phyloP scores from a whole-genome alignment of 2,888 invertebrate species.

The Protophormia terraenovae region DNA sequence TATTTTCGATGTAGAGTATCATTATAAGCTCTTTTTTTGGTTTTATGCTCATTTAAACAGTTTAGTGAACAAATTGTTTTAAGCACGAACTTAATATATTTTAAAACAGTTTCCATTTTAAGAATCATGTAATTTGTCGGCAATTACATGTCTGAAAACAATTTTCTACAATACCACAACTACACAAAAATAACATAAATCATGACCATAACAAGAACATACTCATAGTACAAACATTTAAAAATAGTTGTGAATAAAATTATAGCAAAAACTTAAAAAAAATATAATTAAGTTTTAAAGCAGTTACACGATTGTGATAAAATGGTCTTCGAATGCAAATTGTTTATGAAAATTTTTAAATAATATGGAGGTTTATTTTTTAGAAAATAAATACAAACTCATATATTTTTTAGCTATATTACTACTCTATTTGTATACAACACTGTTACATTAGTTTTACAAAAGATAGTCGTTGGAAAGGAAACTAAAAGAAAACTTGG shows the following conservation, averaged over 20 bases:
- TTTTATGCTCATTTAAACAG: not conserved
- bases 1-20: too few species aligned
- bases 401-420: too few species aligned
- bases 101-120: conserved; percentile 15
- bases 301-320: too few species aligned
- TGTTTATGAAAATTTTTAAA: too few species aligned
- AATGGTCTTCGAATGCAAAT: too few species aligned
- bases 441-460: not conserved
- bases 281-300: not conserved
- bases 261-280: conserved; percentile 1
- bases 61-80: conserved; percentile 25
- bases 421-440: conserved; percentile 15
- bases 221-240: not conserved
- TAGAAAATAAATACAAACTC: too few species aligned
- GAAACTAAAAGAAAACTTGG: conserved; percentile 36
- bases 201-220: conserved; percentile 23
- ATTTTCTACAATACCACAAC: conserved; percentile 48
- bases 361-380: too few species aligned
- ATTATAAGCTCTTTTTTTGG: not conserved
- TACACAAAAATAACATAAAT: conserved; percentile 52
- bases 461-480: not conserved
- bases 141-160: conserved; percentile 61
- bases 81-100: conserved; percentile 34
- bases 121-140: conserved; percentile 54
- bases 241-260: not conserved